Percentiles rank a stretch among this genome's conserved stretches.
Conservation (phyloP, 2,797 vertebrate genomes). For the Aphelocoma californica region DNA sequence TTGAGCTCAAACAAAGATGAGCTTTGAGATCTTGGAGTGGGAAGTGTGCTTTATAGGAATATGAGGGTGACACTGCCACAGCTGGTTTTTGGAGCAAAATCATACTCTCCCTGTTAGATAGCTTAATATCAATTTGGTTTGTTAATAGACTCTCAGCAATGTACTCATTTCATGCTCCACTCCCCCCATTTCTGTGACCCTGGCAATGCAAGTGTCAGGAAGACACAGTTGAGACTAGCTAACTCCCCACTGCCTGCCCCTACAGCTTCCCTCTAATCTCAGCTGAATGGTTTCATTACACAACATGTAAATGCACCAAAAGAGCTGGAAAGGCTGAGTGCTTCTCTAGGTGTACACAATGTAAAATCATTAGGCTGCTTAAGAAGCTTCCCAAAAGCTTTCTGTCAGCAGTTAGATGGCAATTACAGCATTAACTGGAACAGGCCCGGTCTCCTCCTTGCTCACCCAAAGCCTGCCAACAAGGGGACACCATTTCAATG, state of each 20-base stretch:
- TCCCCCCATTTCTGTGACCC: not conserved
- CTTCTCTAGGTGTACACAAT: not conserved
- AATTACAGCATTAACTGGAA: conserved; percentile 41
- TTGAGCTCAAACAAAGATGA: not conserved
- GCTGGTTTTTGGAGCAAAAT: not conserved
- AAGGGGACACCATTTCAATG: not conserved
- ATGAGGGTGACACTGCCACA: not conserved
- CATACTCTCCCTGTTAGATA: not conserved
- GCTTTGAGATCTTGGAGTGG: not conserved
- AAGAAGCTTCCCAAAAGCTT: conserved; percentile 26
- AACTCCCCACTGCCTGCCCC: not conserved
- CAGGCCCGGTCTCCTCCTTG: not conserved
- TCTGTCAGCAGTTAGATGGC: conserved; percentile 38
- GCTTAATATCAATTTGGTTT: conserved; percentile 1
- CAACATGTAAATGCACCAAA: not conserved
- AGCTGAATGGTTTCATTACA: not conserved
- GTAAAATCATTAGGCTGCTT: conserved; percentile 10
- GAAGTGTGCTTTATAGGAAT: not conserved
- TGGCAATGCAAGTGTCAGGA: not conserved
- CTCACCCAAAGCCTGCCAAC: not conserved
- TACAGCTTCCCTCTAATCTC: not conserved
- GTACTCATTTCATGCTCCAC: not conserved
- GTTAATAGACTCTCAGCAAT: conserved; percentile 17
- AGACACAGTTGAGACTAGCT: not conserved
- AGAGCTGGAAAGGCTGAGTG: conserved; percentile 10